Conservation (phyloP, 2,888 invertebrate genomes). For the Unio delphinus region DNA sequence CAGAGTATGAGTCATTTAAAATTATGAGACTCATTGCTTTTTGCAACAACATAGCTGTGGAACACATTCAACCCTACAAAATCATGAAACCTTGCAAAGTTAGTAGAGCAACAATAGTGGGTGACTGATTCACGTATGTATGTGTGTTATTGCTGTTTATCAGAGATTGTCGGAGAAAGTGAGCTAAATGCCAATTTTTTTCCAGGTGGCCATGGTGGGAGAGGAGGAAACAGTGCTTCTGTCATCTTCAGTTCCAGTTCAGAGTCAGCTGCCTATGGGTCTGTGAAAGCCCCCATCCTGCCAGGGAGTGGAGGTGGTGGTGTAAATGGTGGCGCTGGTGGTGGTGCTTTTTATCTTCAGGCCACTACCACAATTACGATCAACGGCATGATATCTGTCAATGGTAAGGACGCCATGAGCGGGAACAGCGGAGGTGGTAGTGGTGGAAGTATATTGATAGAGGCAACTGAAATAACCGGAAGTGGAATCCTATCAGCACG, state of each 20-base stretch:
- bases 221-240: slow-evolving; percentile 37
- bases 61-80: too few species aligned
- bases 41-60: too few species aligned
- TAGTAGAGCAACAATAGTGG: too few species aligned
- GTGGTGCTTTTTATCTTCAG: slow-evolving; percentile 33
- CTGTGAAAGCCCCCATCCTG: slow-evolving; percentile 13
- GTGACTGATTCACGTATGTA: too few species aligned
- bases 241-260: slow-evolving; percentile 19
- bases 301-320: slow-evolving; percentile 47
- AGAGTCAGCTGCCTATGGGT: slow-evolving; percentile 36
- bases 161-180: too few species aligned
- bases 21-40: too few species aligned
- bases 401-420: slow-evolving; percentile 36
- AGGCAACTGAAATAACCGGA: slow-evolving; percentile 26
- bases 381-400: slow-evolving; percentile 48
- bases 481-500: slow-evolving; percentile 35
- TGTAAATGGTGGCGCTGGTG: slow-evolving; percentile 33
- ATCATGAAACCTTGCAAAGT: too few species aligned
- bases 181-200: not conserved
- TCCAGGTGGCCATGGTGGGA: slow-evolving; percentile 49
- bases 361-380: slow-evolving; percentile 23
- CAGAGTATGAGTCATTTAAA: too few species aligned
- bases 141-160: too few species aligned
- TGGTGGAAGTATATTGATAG: slow-evolving; percentile 40
- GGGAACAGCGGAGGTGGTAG: slow-evolving; percentile 46